phyloP scores from a whole-genome alignment of 2,113 vertebrate species.

The Rhadina sibilatrix region DNA sequence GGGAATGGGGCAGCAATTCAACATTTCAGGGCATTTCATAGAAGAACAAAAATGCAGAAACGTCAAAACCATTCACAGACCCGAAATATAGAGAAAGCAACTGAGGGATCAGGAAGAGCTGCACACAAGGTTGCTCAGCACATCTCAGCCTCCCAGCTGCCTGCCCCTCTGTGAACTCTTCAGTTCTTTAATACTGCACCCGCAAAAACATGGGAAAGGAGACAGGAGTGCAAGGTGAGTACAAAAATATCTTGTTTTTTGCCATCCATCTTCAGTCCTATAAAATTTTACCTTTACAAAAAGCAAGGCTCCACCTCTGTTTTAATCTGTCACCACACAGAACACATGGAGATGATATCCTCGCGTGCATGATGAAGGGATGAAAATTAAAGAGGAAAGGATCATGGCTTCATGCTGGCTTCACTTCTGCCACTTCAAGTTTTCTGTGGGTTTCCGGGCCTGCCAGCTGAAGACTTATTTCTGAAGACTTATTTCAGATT shows the following conservation, averaged over 20 bases:
- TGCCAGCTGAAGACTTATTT: background rate
- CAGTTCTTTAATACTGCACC: background rate
- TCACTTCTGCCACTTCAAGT: background rate
- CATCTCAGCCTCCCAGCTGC: background rate
- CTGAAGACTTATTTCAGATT: background rate
- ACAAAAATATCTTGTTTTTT: background rate
- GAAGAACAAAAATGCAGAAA: background rate
- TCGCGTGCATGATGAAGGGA: background rate
- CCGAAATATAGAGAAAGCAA: background rate
- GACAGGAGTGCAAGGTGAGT: background rate
- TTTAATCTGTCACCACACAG: rapidly evolving
- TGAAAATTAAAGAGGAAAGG: background rate
- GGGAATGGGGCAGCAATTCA: background rate
- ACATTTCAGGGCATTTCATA: background rate
- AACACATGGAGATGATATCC: background rate
- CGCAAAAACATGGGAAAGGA: background rate
- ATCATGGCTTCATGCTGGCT: background rate
- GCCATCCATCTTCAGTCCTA: background rate
- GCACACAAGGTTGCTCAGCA: background rate
- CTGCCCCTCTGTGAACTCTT: background rate
- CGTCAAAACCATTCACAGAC: background rate
- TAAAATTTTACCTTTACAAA: background rate
- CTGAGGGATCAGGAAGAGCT: background rate
- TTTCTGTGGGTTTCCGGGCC: background rate
- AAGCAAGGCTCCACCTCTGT: background rate